Evolutionary conservation across 2,797 vertebrate species (phyloP), one percentile per base, ranked within the genome.

Genomic region (Thaleichthys pacificus): DNA sequence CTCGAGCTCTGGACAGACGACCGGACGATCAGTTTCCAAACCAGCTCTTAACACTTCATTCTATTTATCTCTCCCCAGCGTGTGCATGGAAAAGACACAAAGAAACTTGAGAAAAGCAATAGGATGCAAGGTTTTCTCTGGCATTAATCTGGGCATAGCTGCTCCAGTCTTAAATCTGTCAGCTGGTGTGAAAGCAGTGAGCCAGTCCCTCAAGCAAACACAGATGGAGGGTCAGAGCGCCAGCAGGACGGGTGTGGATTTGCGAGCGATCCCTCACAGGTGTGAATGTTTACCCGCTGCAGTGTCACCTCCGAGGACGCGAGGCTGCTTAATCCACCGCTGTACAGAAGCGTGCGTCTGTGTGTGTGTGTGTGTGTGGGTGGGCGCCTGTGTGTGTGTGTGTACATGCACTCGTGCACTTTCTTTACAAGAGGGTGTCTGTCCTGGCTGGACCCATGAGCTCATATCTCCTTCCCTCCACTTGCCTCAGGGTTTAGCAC

Each of bases 401-500:
- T 66, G 47, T 35, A 61, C 21, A 17, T 28, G 6, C 28, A 19
- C 11, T 35, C 21, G 26, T 35, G 28, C 8, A 28, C 19, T 11
- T n/a, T 3, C 21, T 24, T 47, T 49, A 38, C 9, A 22, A 14
- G 56, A 21, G 32, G 51, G 14, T 42, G 32, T n/a, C 21, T 66
- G 14, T 54, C 62, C 38, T 49, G 56, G 19, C 38, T 54, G 42
- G n/a, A 68, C 35, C 32, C 38, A 17, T 65, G 32, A 17, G 30
- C 21, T 47, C 14, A 3, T 28, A 77, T 71, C 74, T 21, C 12
- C 61, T 76, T 71, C 35, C 54, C 49, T 32, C 15, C 66, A 63
- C 49, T 51, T 66, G 72, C 57, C 70, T 69, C 54, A 70, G 72
- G 76, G 71, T 78, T 83, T 82, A 76, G 67, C 76, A 77, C 73